Conservation (phyloP, 2,113 vertebrate species). For the Euleptes europaea region DNA sequence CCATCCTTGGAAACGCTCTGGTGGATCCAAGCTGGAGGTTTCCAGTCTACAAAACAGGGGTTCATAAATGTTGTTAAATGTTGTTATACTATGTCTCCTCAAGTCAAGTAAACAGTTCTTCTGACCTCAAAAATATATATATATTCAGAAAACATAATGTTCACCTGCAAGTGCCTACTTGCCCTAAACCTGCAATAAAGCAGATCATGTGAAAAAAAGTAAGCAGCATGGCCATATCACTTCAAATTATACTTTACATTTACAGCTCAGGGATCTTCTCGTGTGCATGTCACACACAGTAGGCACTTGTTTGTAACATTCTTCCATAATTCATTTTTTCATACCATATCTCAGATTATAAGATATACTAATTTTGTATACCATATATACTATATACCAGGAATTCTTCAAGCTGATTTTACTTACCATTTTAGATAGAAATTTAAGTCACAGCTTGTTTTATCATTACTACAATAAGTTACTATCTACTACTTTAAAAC, state of each 20-base stretch:
- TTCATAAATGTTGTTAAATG: background rate
- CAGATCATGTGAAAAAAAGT: background rate
- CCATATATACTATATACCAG: background rate
- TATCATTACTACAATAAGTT: background rate
- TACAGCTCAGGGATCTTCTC: no score
- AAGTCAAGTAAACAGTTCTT: background rate
- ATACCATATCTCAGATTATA: background rate
- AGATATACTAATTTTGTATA: background rate
- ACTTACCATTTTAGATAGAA: background rate
- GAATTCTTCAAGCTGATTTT: background rate
- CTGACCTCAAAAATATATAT: background rate
- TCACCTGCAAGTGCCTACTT: background rate
- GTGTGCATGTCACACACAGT: no score
- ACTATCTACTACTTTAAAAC: background rate
- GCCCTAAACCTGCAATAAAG: background rate
- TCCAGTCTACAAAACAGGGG: background rate
- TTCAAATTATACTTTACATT: background rate
- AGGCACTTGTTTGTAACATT: background rate
- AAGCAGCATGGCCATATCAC: background rate
- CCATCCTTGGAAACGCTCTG: no score
- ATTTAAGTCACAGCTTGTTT: background rate
- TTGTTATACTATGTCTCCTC: background rate
- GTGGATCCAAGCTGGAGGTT: background rate
- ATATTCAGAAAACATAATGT: background rate
- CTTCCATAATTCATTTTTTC: background rate